phyloP scores from a whole-genome alignment of 2,888 invertebrate species.

The Drosophila robusta region DNA sequence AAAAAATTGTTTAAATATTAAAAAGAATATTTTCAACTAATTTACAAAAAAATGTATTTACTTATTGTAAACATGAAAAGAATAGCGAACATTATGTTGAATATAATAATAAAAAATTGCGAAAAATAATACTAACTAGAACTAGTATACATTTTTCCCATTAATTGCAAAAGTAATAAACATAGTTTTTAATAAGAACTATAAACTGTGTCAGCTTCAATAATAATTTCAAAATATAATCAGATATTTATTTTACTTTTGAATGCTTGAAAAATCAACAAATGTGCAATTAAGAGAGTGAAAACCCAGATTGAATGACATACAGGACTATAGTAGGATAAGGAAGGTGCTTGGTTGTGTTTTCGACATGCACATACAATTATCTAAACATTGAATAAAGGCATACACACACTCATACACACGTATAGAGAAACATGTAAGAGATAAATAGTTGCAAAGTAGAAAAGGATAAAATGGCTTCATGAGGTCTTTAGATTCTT shows the following conservation, averaged over 20 bases:
- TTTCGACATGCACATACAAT: constrained; percentile 7
- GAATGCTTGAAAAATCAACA: neutral
- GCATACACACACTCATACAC: constrained; percentile 38
- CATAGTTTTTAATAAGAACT: too few species aligned
- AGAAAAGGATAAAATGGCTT: constrained; percentile 21
- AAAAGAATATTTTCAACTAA: too few species aligned
- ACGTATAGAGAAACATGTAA: constrained; percentile 37
- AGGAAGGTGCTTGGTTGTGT: constrained; percentile 1
- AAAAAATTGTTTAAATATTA: too few species aligned
- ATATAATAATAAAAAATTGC: too few species aligned
- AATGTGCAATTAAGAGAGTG: neutral
- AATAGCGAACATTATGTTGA: neutral
- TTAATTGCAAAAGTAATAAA: too few species aligned
- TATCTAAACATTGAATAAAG: constrained; percentile 2
- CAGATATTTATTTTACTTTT: neutral
- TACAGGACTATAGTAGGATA: neutral
- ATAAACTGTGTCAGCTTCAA: too few species aligned
- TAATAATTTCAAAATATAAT: too few species aligned
- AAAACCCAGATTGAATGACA: too few species aligned
- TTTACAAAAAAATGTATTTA: neutral
- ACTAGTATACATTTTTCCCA: neutral
- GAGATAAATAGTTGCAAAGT: constrained; percentile 32
- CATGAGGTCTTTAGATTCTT: constrained; percentile 11
- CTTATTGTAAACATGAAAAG: neutral
- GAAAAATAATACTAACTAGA: too few species aligned